Evolutionary conservation across 2,113 vertebrate species (phyloP), one percentile per base, ranked within the genome.

Genomic region (Hemiprocne comata): DNA sequence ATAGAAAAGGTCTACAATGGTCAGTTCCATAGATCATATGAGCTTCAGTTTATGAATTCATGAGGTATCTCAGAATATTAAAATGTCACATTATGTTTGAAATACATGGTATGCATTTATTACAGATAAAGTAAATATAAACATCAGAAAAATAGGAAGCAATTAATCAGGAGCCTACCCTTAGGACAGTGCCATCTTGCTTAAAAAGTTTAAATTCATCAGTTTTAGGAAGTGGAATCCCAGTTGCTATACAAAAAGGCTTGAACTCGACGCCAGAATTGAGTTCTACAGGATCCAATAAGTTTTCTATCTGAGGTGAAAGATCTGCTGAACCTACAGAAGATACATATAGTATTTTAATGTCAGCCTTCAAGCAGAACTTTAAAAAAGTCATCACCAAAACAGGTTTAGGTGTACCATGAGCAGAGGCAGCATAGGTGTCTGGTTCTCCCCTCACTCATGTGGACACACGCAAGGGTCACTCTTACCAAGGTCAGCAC

Each of bases 171-270:
- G 4, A 82, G 51, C 96, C 83, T 95, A 98, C 98, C 84, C 90
- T 97, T 75, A 98, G 93, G 42, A 98, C 95, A 58, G 97, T 97
- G 82, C 98, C 98, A 85, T 98, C 98, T 5, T 98, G 98, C 91
- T 98, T 99, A 42, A 98, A 89, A 46, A 99, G 97, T 33, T 97
- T 97, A 94, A 99, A 98, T 92, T 99, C 98, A 83, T 98, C 98
- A 67, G 97, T 94, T 79, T 97, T 87, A 87, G 98, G 98, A 62
- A 98, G 96, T 3, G 98, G 99, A 20, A 96, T 91, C 29, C 98
- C 98, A 18, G 95, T 97, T 29, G 98, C 98, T 86, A 98, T 98
- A 74, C 98, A 99, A 85, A 96, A 97, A 42, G 97, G 95, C n/a
- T 91, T 97, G 93, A 98, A 98, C 73, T 97, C 85, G 0, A 90